Conservation (phyloP, 2,888 invertebrate species). For the Callosobruchus maculatus region DNA sequence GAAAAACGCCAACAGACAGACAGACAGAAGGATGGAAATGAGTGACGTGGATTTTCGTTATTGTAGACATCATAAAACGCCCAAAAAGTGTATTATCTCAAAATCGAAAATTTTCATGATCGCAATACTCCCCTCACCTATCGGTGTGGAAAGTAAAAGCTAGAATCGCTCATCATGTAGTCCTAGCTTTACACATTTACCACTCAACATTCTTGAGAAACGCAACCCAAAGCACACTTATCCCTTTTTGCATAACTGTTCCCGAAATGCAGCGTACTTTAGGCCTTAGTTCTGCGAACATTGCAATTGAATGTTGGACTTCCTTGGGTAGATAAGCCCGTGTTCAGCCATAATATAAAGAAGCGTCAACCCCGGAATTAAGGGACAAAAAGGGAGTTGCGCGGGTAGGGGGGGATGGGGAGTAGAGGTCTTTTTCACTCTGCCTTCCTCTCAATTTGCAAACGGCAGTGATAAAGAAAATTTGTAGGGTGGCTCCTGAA, state of each 20-base stretch:
- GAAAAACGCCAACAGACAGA: no score
- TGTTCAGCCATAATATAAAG: not conserved
- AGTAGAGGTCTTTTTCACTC: not conserved
- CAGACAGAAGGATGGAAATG: no score
- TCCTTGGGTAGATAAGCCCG: not conserved
- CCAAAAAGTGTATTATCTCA: no score
- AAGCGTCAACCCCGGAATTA: not conserved
- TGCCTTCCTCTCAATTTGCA: not conserved
- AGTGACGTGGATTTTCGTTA: no score
- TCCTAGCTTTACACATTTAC: not conserved
- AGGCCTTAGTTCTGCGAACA: not conserved
- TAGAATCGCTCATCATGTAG: no score
- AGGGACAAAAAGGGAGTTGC: not conserved
- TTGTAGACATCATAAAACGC: no score
- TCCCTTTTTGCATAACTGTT: not conserved
- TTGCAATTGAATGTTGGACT: not conserved
- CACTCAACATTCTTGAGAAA: not conserved
- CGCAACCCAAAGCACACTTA: not conserved
- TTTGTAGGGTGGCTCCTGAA: not conserved
- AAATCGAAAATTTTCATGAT: no score
- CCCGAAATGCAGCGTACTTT: not conserved
- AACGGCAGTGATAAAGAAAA: not conserved
- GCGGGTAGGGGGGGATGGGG: not conserved
- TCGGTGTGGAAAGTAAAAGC: no score
- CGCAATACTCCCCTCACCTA: no score